Evolutionary conservation across 2,113 vertebrate species (phyloP).

Genomic region (Apodemus speciosus): DNA sequence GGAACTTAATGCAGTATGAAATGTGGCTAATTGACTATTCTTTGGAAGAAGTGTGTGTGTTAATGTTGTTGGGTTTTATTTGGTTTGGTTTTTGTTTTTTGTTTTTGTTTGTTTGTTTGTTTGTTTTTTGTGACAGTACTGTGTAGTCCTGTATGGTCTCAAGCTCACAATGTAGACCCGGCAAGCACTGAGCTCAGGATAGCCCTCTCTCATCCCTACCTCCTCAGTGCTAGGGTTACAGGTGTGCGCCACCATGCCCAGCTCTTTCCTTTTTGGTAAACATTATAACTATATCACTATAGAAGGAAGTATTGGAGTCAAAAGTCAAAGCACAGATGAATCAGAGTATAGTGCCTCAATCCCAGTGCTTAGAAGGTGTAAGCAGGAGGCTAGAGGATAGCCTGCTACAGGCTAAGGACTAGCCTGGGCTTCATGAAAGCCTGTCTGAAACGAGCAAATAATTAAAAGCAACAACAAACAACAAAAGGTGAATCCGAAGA

Average conservation of each 20-base stretch:
- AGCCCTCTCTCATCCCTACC: neutral
- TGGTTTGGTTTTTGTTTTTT: neutral
- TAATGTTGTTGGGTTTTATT: no score
- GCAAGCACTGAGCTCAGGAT: neutral
- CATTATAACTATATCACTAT: neutral
- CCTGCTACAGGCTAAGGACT: no score
- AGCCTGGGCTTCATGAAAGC: neutral
- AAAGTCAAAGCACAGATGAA: neutral
- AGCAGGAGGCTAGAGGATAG: neutral
- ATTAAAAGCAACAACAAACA: neutral
- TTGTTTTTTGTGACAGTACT: neutral
- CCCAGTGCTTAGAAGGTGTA: neutral
- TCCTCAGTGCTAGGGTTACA: neutral
- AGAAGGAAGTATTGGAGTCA: neutral
- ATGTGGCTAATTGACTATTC: neutral
- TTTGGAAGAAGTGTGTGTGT: neutral
- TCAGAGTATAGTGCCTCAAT: neutral
- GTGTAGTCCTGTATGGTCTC: neutral
- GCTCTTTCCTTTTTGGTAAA: constrained; percentile 14
- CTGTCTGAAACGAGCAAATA: neutral
- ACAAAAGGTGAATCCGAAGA: constrained; percentile 1
- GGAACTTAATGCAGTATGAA: neutral
- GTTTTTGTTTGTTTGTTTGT: no score
- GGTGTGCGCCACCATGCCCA: neutral
- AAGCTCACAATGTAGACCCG: no score